These are phyloP conservation scores for Caloenas nicobarica DNA, from an alignment of 2,113 vertebrate genomes.

Conservation along the genomic window DNA sequence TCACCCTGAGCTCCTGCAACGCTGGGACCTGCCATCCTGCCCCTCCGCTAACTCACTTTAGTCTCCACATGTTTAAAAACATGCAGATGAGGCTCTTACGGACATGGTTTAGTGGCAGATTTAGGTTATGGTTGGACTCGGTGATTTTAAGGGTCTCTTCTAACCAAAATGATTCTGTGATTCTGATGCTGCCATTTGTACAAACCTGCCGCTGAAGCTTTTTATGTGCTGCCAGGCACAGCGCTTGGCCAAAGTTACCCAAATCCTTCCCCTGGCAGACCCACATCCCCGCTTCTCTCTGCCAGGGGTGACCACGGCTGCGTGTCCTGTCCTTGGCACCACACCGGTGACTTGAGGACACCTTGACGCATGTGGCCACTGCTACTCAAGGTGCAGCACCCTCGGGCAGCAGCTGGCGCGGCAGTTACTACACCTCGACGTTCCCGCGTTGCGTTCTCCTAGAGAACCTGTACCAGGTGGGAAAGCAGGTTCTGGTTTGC, in stretches of 20 bases:
- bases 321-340: background rate
- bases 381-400: background rate
- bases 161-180: too few species aligned
- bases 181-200: accelerated
- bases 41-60: accelerated
- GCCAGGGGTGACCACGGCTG: accelerated
- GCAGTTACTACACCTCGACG: background rate
- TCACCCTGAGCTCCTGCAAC: background rate
- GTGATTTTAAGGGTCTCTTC: too few species aligned
- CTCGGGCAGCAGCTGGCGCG: background rate
- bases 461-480: accelerated
- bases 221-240: background rate
- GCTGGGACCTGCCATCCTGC: background rate
- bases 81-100: too few species aligned
- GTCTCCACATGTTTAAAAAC: too few species aligned
- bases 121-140: too few species aligned
- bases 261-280: background rate
- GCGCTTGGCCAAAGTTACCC: background rate
- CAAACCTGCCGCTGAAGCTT: background rate
- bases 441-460: accelerated
- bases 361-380: accelerated
- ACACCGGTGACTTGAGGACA: background rate
- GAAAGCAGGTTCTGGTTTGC: background rate
- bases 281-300: background rate
- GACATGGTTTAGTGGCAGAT: too few species aligned